Conservation (phyloP, 2,113 vertebrate genomes). For the Gobiocypris rarus region DNA sequence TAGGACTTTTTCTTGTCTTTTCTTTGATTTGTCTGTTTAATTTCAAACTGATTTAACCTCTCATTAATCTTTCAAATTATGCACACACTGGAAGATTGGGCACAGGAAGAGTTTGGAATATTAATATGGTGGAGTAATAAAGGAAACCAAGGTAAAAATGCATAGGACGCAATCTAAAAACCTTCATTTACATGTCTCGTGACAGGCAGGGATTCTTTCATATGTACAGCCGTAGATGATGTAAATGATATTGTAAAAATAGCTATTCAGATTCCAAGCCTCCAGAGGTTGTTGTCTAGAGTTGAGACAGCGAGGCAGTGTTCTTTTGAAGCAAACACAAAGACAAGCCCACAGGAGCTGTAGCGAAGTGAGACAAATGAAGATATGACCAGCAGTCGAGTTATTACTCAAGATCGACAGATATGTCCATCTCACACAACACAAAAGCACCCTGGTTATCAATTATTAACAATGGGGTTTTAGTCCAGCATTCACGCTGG, state of each 20-base stretch:
- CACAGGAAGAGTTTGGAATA: background rate
- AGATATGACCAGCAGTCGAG: conserved; percentile 54
- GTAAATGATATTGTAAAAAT: background rate
- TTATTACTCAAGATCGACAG: conserved; percentile 59
- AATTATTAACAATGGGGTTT: conserved; percentile 64
- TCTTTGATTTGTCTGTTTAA: conserved; percentile 15
- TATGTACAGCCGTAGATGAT: background rate
- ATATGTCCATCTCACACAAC: conserved; percentile 62
- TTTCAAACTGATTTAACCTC: conserved; percentile 3
- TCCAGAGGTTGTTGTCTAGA: conserved; percentile 20
- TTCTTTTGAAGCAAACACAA: conserved; percentile 44
- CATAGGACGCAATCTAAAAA: background rate
- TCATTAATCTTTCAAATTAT: conserved; percentile 27
- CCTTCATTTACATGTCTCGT: background rate
- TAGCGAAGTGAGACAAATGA: conserved; percentile 43
- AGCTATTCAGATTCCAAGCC: conserved; percentile 2
- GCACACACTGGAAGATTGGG: background rate
- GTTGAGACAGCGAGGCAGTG: background rate
- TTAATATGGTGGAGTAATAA: background rate
- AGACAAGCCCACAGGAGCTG: conserved; percentile 36
- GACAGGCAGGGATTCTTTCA: background rate
- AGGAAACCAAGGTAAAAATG: background rate
- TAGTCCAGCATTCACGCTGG: background rate
- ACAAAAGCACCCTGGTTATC: conserved; percentile 63
- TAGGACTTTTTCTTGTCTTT: background rate